Percentiles rank a stretch among this genome's conserved stretches.
Evolutionary conservation across 2,113 vertebrate genomes (phyloP).

Genomic region (Labrus mixtus): DNA sequence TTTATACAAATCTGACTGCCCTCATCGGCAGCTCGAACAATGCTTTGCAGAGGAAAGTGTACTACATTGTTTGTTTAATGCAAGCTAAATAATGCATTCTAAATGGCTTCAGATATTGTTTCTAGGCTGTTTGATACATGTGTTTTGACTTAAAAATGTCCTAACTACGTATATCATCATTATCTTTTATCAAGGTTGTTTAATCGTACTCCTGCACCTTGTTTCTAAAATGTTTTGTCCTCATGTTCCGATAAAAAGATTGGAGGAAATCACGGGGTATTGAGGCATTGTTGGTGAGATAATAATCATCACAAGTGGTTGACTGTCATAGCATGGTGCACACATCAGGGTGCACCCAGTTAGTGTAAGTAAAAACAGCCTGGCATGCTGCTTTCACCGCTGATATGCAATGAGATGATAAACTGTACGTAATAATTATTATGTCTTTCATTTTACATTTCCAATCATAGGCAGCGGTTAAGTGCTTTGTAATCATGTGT

Average conservation of each 20-base stretch:
- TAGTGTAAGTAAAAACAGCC: constrained; percentile 43
- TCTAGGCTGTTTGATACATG: not conserved
- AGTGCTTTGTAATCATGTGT: constrained; percentile 7
- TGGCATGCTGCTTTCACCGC: constrained; percentile 53
- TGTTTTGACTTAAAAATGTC: too few species aligned
- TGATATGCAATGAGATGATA: constrained; percentile 35
- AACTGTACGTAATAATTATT: constrained; percentile 21
- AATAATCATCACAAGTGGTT: constrained; percentile 40
- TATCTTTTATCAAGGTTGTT: not conserved
- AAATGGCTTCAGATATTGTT: not conserved
- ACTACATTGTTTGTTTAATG: too few species aligned
- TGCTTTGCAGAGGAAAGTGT: too few species aligned
- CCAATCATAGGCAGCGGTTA: constrained; percentile 6
- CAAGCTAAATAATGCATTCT: too few species aligned
- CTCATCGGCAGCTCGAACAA: too few species aligned
- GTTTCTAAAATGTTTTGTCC: not conserved
- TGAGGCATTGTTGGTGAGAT: constrained; percentile 15
- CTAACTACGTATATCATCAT: not conserved
- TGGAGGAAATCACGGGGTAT: constrained; percentile 1
- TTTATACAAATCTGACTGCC: too few species aligned
- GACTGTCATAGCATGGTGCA: constrained; percentile 31
- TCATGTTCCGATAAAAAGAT: constrained; percentile 18
- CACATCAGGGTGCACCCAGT: constrained; percentile 38
- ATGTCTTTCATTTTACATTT: constrained; percentile 22
- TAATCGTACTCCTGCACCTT: not conserved